Evolutionary conservation across 2,113 vertebrate species (phyloP), one percentile per base, ranked within the genome.

Genomic region (Megalops atlanticus): DNA sequence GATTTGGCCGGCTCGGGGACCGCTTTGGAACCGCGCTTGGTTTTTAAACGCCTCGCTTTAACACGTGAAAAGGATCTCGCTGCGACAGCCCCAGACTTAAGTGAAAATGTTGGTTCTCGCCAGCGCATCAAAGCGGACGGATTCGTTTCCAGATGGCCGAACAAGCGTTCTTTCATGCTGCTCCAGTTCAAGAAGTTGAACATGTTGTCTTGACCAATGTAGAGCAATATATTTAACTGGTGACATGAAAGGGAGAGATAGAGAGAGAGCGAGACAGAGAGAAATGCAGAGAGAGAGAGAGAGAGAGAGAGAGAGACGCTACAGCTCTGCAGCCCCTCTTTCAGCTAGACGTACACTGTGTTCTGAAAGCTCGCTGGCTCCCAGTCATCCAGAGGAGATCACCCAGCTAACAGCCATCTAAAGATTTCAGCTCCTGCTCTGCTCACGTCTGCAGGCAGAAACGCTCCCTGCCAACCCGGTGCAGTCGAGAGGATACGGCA

Each of bases 401-500:
- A 27, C 12, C 68, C 35, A 14, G 35, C 68, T 4, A 70, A 70
- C 21, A 27, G 14, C 33, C 68, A 3, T 70, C 11, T 31, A 27
- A 64, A 31, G 58, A n/a, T 11, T 31, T 64, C 31, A 31, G n/a
- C 24, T 11, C 7, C 7, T 31, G 24, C 58, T 64, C 58, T 27
- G 58, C 24, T 2, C 12, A 27, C 36, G 35, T 39, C 70, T 7
- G 18, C 24, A 41, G 79, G 5, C 41, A 31, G n/a, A 47, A 14
- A 74, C 6, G 15, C 41, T 41, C 39, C n/a, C 40, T 4, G 41
- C n/a, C 18, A 14, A 15, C 72, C 35, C 77, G n/a, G 15, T 64
- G 43, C 31, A 70, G 71, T 76, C 41, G 79, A 24, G 43, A 81
- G 87, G 80, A 87, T 83, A 39, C 24, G 76, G 86, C 33, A 58